Conservation (phyloP, 2,113 vertebrate genomes). For the Anser cygnoides region DNA sequence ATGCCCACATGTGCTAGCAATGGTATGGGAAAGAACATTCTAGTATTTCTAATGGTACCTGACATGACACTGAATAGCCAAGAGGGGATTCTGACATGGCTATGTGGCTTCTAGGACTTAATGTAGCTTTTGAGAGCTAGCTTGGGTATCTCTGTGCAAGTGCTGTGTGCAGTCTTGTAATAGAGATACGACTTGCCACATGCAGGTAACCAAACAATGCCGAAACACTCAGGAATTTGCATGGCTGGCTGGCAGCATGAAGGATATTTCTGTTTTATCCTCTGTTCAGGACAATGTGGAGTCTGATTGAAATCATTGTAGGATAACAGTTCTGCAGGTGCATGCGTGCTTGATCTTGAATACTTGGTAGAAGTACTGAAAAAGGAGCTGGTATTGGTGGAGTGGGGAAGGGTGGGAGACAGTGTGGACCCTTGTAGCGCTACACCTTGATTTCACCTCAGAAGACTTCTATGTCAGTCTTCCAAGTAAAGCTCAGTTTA, state of each 20-base stretch:
- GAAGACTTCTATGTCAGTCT: background rate
- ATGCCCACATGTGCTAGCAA: accelerated
- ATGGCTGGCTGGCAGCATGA: background rate
- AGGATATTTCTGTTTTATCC: background rate
- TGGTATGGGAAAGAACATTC: background rate
- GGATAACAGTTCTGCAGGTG: background rate
- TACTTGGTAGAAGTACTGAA: background rate
- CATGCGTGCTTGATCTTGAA: background rate
- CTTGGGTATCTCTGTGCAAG: background rate
- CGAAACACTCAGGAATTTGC: background rate
- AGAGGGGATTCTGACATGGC: background rate
- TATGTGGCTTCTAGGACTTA: background rate
- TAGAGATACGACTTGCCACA: background rate
- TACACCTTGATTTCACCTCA: background rate
- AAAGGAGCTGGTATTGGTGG: background rate
- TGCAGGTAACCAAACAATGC: background rate
- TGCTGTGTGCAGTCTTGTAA: background rate
- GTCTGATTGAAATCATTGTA: background rate
- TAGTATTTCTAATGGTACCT: background rate
- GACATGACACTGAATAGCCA: background rate
- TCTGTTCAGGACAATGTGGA: background rate
- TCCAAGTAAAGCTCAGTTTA: background rate
- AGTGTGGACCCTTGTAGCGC: background rate
- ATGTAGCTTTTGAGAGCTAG: background rate
- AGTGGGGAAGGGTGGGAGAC: background rate